Evolutionary conservation across 2,888 invertebrate genomes (phyloP).

Genomic region (Willowsia nigromaculata): DNA sequence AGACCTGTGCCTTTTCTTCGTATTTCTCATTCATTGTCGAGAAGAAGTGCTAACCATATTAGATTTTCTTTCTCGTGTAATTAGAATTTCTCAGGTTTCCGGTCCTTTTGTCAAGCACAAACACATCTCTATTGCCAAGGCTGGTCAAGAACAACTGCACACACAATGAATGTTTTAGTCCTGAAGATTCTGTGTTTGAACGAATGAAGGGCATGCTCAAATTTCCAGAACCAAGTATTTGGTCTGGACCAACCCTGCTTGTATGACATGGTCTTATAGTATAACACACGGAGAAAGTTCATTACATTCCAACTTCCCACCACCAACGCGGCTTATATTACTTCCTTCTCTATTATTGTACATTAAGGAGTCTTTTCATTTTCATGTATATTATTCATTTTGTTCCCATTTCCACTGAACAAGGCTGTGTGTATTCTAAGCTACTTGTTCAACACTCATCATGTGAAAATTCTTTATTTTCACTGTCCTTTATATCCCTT

Average conservation of each 20-base stretch:
- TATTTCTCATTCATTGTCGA: background rate
- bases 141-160: background rate
- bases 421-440: background rate
- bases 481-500: background rate
- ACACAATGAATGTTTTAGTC: background rate
- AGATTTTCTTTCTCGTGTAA: slow-evolving; percentile 9
- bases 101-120: slow-evolving; percentile 6
- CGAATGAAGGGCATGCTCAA: background rate
- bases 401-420: background rate
- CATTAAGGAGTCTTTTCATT: background rate
- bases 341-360: background rate
- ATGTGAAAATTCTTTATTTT: background rate
- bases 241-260: too few relatives aligned
- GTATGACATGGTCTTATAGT: too few relatives aligned
- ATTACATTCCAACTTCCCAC: background rate
- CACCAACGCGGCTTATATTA: background rate
- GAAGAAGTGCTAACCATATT: background rate
- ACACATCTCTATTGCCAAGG: background rate
- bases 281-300: background rate
- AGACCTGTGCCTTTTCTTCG: background rate
- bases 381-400: background rate
- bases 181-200: background rate
- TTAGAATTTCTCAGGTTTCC: slow-evolving; percentile 30
- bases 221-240: too few relatives aligned
- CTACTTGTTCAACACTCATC: background rate